phyloP scores from a whole-genome alignment of 1,140 invertebrate genomes.

The Penaeus indicus region DNA sequence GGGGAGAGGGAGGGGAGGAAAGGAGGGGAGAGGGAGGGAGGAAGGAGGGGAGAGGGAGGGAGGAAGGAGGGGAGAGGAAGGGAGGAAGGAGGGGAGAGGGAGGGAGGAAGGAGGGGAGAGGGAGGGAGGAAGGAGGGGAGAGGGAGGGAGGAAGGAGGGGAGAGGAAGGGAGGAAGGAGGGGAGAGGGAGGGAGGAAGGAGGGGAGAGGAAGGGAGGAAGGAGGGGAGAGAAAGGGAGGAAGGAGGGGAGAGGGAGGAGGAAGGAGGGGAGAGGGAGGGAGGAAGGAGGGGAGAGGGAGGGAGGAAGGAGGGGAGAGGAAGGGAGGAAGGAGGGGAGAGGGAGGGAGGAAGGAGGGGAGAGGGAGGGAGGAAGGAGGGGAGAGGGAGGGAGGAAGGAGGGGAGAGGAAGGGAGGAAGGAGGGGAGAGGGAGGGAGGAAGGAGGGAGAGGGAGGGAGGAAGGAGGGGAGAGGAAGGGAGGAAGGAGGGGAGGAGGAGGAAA shows the following conservation, averaged over 20 bases:
- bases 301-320: neutral
- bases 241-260: neutral
- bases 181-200: too few species aligned
- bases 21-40: neutral
- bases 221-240: neutral
- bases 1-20: neutral
- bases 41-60: neutral
- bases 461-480: neutral
- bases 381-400: neutral
- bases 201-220: neutral
- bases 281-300: neutral
- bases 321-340: slow-evolving; percentile 31
- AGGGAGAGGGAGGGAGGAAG: neutral
- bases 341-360: neutral
- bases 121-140: too few species aligned
- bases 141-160: too few species aligned
- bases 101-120: too few species aligned
- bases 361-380: neutral
- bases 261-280: neutral
- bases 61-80: too few species aligned
- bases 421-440: neutral
- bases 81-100: too few species aligned
- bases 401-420: too few species aligned
- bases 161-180: too few species aligned
- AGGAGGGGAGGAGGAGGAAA: neutral